Evolutionary conservation across 2,888 invertebrate species (phyloP).

Genomic region (Erebia aethiops): DNA sequence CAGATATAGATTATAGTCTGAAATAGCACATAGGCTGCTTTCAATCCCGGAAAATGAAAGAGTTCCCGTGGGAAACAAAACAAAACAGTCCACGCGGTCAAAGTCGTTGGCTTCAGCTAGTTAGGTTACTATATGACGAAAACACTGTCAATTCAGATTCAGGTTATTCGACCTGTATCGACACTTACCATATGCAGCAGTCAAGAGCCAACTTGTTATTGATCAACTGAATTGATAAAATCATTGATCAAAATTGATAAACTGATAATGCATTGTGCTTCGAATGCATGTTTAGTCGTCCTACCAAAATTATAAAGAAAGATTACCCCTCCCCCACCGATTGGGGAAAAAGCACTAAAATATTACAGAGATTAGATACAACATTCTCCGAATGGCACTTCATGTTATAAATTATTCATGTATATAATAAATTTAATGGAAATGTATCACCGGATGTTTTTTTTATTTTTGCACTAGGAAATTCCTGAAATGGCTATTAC

Average conservation of each 20-base stretch:
- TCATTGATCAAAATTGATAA: neutral
- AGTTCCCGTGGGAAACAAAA: too few species aligned
- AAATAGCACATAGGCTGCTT: too few species aligned
- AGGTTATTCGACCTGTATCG: too few species aligned
- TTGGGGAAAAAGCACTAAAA: slow-evolving; percentile 10
- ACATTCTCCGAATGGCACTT: neutral
- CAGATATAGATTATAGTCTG: too few species aligned
- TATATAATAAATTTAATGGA: neutral
- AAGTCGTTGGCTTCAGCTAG: too few species aligned
- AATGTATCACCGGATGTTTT: slow-evolving; percentile 4
- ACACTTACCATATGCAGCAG: too few species aligned
- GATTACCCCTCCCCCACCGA: too few species aligned
- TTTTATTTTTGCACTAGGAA: slow-evolving; percentile 4
- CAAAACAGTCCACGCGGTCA: too few species aligned
- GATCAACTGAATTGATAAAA: neutral
- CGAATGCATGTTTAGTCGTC: neutral
- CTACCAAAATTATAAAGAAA: slow-evolving; percentile 9
- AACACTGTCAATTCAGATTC: too few species aligned
- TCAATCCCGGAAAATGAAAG: too few species aligned
- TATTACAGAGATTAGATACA: slow-evolving; percentile 5
- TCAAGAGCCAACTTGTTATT: neutral
- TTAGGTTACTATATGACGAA: too few species aligned
- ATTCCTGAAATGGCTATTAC: neutral
- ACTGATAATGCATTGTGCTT: neutral
- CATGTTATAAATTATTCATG: slow-evolving; percentile 2